Evolutionary conservation across 2,113 vertebrate species (phyloP).

Genomic region (Ammodramus savannarum): DNA sequence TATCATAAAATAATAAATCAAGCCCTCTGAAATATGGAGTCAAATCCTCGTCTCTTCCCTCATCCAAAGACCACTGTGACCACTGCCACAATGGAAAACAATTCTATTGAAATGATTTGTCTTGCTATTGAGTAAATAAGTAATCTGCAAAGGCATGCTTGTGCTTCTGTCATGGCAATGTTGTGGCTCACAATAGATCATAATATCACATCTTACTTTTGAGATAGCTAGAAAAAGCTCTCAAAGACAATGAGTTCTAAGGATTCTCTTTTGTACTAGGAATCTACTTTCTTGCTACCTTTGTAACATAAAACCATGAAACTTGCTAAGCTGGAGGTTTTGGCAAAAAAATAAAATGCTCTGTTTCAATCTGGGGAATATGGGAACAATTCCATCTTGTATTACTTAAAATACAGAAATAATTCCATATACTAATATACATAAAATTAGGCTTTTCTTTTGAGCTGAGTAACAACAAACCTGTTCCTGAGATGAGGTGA

Average conservation of each 20-base stretch:
- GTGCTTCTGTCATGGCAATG: background rate
- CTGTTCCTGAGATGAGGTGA: background rate
- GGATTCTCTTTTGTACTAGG: background rate
- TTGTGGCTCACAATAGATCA: background rate
- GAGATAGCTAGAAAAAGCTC: background rate
- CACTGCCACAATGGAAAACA: background rate
- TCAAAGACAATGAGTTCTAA: background rate
- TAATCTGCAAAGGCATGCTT: background rate
- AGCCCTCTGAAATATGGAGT: too few relatives aligned
- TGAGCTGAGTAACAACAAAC: background rate
- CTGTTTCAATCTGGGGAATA: background rate
- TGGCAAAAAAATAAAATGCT: background rate
- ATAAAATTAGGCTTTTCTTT: background rate
- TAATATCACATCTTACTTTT: background rate
- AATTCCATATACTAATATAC: background rate
- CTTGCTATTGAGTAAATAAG: background rate
- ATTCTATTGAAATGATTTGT: background rate
- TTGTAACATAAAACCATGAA: background rate
- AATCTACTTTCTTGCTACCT: background rate
- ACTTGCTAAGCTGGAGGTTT: background rate
- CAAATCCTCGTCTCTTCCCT: too few relatives aligned
- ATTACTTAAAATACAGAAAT: background rate
- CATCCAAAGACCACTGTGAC: too few relatives aligned
- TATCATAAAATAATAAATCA: too few relatives aligned
- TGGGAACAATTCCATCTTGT: background rate